Conservation (phyloP, 2,888 invertebrate genomes). For the Agrotis segetum region DNA sequence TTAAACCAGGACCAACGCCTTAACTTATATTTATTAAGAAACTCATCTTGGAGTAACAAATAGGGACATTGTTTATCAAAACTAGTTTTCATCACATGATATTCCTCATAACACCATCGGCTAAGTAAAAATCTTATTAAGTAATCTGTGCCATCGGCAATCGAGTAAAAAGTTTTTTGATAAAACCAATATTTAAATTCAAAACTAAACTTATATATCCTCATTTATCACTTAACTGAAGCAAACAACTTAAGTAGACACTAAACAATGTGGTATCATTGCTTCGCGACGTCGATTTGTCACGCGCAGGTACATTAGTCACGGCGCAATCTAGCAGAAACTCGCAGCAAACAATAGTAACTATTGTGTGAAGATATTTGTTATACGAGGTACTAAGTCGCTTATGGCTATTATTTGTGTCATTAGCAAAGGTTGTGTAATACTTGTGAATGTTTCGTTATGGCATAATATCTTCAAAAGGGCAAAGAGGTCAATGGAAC, state of each 20-base stretch:
- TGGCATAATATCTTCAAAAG: background rate
- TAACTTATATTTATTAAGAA: no score
- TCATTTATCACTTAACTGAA: constrained; percentile 5
- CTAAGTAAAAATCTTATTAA: no score
- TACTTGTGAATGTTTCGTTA: background rate
- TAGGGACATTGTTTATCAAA: no score
- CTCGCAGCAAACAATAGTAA: constrained; percentile 30
- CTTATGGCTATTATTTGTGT: background rate
- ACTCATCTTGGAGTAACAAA: no score
- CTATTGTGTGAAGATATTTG: constrained; percentile 29
- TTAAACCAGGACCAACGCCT: no score
- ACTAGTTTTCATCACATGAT: no score
- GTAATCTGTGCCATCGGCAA: no score
- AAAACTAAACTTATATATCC: constrained; percentile 1
- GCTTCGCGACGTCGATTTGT: constrained; percentile 36
- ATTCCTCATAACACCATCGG: no score
- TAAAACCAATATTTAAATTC: background rate
- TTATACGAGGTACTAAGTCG: constrained; percentile 10
- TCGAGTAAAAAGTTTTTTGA: background rate
- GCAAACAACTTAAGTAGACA: constrained; percentile 9
- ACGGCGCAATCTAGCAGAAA: constrained; percentile 26
- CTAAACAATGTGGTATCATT: constrained; percentile 15
- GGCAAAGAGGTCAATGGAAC: no score
- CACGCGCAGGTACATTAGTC: constrained; percentile 45
- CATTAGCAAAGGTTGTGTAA: background rate